Evolutionary conservation across 2,113 vertebrate genomes (phyloP).

Genomic region (Dunckerocampus dactyliophorus): DNA sequence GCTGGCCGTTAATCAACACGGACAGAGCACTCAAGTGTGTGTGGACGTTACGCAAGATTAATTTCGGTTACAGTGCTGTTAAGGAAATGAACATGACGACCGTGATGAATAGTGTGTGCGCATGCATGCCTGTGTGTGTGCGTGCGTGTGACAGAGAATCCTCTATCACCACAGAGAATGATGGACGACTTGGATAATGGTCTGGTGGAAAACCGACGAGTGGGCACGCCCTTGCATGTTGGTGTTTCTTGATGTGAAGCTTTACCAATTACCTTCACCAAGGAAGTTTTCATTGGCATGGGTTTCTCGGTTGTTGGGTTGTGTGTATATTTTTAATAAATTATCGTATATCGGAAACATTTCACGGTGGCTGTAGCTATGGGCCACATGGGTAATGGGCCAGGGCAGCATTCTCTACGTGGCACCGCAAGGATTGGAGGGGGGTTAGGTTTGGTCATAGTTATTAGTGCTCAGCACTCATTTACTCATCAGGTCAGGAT

Average conservation of each 20-base stretch:
- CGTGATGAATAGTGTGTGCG: constrained; percentile 11
- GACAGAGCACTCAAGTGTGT: constrained; percentile 26
- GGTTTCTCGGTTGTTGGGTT: too few species aligned
- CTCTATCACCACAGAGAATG: neutral
- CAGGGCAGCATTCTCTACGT: too few species aligned
- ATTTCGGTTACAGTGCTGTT: constrained; percentile 45
- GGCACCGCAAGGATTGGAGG: too few species aligned
- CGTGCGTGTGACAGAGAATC: constrained; percentile 1
- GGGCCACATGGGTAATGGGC: too few species aligned
- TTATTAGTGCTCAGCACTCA: too few species aligned
- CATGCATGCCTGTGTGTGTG: neutral
- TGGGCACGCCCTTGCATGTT: neutral
- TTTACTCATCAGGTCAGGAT: too few species aligned
- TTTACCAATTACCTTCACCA: neutral
- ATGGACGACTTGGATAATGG: constrained; percentile 4
- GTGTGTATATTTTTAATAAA: too few species aligned
- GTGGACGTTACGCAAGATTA: constrained; percentile 50
- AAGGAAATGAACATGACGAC: constrained; percentile 39
- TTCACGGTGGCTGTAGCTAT: too few species aligned
- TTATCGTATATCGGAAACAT: too few species aligned
- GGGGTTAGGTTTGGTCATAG: too few species aligned
- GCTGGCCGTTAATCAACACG: constrained; percentile 36
- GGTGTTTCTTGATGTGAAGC: neutral
- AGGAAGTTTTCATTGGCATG: neutral
- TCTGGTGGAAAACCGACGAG: constrained; percentile 1